Conservation (phyloP, 2,888 invertebrate species). For the Reticulitermes lucifugus region DNA sequence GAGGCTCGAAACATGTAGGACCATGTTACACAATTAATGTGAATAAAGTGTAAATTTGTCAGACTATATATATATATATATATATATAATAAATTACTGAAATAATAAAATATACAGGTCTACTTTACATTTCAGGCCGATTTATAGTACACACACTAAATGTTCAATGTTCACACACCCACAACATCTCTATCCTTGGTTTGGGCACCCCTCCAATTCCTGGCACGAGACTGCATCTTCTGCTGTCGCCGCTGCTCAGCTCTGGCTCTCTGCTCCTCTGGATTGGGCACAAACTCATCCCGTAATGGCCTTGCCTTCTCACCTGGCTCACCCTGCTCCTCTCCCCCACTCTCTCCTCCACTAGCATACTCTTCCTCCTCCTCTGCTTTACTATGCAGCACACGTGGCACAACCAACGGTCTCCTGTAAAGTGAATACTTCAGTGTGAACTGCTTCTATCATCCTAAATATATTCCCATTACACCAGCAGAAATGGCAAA, state of each 20-base stretch:
- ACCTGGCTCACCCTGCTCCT: constrained; percentile 57
- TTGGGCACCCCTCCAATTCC: constrained; percentile 48
- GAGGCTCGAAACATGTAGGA: too few species aligned
- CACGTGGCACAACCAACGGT: constrained; percentile 59
- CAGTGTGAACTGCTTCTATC: neutral
- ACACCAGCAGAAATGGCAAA: neutral
- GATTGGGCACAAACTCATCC: constrained; percentile 69
- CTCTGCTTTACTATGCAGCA: constrained; percentile 61
- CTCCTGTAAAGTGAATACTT: constrained; percentile 50
- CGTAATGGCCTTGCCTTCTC: constrained; percentile 50
- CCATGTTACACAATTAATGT: too few species aligned
- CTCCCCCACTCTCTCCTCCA: constrained; percentile 61
- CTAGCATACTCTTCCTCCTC: constrained; percentile 57
- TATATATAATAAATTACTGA: too few species aligned
- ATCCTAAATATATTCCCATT: neutral
- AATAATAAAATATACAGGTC: too few species aligned
- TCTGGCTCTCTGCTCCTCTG: constrained; percentile 77
- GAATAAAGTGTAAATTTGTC: too few species aligned
- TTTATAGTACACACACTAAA: too few species aligned
- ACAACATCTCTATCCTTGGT: constrained; percentile 57
- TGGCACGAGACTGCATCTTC: constrained; percentile 56
- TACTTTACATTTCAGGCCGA: too few species aligned
- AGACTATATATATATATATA: too few species aligned
- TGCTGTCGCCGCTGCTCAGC: constrained; percentile 67
- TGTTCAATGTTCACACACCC: constrained; percentile 55